These are phyloP conservation scores for Glomeris marginata DNA, from an alignment of 2,888 invertebrate genomes.

Conservation along the genomic window DNA sequence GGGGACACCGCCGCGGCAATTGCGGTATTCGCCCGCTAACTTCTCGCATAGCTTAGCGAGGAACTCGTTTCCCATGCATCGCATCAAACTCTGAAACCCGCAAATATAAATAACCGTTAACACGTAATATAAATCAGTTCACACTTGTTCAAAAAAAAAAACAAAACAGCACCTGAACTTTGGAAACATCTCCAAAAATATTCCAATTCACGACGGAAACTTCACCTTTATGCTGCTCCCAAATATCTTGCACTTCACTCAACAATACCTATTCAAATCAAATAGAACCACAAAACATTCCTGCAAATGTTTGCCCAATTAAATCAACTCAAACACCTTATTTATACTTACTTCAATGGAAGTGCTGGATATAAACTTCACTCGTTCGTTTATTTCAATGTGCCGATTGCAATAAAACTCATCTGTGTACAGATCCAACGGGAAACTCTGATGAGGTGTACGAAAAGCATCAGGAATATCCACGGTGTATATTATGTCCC, in stretches of 20 bases:
- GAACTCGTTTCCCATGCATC: slow-evolving; percentile 39
- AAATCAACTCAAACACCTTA: no score
- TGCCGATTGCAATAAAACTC: slow-evolving; percentile 52
- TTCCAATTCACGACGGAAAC: slow-evolving; percentile 37
- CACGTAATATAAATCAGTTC: slow-evolving; percentile 2
- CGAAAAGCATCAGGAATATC: slow-evolving; percentile 49
- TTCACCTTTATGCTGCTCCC: slow-evolving; percentile 28
- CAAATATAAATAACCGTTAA: slow-evolving; percentile 2
- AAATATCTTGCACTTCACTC: slow-evolving; percentile 30
- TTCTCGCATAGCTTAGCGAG: slow-evolving; percentile 43
- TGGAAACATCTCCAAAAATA: slow-evolving; percentile 26
- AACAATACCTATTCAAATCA: slow-evolving; percentile 21
- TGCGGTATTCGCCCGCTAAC: slow-evolving; percentile 42
- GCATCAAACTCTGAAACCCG: slow-evolving; percentile 31
- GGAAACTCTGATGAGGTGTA: slow-evolving; percentile 47
- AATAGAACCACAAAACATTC: no score
- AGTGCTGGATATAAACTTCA: slow-evolving; percentile 23
- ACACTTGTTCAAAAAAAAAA: slow-evolving; percentile 7
- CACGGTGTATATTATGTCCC: slow-evolving; percentile 54
- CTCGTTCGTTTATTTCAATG: slow-evolving; percentile 40
- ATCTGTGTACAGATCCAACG: slow-evolving; percentile 51
- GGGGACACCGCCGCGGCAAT: slow-evolving; percentile 58
- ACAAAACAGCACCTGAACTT: slow-evolving; percentile 23
- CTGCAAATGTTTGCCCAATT: no score
- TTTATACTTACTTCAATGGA: no score